These are phyloP conservation scores for Ibycter americanus DNA, from an alignment of 2,797 vertebrate species.

Conservation along the genomic window DNA sequence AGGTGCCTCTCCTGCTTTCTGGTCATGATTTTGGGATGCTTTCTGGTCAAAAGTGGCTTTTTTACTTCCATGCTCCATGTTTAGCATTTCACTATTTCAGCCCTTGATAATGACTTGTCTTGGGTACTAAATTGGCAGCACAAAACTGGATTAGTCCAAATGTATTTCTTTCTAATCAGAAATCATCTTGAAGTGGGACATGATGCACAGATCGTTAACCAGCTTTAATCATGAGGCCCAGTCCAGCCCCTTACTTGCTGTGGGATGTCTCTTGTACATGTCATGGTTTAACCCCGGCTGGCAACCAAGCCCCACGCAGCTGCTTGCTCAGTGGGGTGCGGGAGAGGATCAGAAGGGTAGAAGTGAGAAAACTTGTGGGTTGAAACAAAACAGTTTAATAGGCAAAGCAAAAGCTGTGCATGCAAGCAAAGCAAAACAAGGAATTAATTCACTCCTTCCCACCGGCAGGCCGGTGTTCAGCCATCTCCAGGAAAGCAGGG, in stretches of 20 bases:
- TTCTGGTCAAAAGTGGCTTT: background rate
- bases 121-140: background rate
- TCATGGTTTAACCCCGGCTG: background rate
- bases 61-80: background rate
- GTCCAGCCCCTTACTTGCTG: background rate
- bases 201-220: background rate
- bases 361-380: background rate
- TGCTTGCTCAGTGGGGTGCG: background rate
- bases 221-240: background rate
- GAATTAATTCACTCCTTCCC: background rate
- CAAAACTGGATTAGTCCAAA: background rate
- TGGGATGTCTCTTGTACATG: background rate
- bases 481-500: background rate
- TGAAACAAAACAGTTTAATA: background rate
- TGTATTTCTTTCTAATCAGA: background rate
- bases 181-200: background rate
- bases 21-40: background rate
- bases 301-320: background rate
- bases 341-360: background rate
- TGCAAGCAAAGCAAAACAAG: background rate
- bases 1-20: background rate
- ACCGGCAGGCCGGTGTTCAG: background rate
- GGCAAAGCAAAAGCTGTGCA: background rate
- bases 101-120: background rate
- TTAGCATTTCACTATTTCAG: background rate